Evolutionary conservation across 2,113 vertebrate genomes (phyloP), one percentile per base, ranked within the genome.

Genomic region (Etheostoma cragini): DNA sequence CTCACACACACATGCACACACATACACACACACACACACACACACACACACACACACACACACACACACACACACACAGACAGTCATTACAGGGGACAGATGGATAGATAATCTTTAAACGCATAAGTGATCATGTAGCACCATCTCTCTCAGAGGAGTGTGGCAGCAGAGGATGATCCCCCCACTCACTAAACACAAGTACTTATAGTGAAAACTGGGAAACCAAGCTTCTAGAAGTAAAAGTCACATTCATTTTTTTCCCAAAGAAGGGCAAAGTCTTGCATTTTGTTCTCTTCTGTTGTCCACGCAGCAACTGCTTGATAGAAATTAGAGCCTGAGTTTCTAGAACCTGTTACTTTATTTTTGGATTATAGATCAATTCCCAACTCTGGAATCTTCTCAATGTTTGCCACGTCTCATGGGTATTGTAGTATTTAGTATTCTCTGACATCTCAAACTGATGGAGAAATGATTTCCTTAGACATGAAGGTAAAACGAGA

Each of bases 41-140:
- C 52, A 57, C 11, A 5, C 76, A 11, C 72, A 63, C 73, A 57
- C 2, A 3, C 38, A 42, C 10, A 11, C 10, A 42, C 38, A 56
- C 30, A 60, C 58, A 64, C 61, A 68, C 33, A 45, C 21, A 26
- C 26, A 53, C 66, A 53, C 66, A 45, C 52, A 45, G 35, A 57
- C 70, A 53, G 62, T 53, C 61, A 74, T 71, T 61, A 60, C 5
- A 38, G 30, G 26, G 38, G 50, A 58, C 86, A 81, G 78, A 90
- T 83, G 82, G 82, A 81, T 53, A 46, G 81, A 87, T 90, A 71
- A 89, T 88, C 87, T 82, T 72, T 77, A 52, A 85, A 80, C 1
- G n/a, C 35, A 58, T 65, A 79, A 79, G 42, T 72, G 46, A 49
- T 56, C 0, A 0, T 63, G 53, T 65, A 49, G 33, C 17, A 0